Conservation (phyloP, 2,113 vertebrate species). For the Podiceps cristatus region DNA sequence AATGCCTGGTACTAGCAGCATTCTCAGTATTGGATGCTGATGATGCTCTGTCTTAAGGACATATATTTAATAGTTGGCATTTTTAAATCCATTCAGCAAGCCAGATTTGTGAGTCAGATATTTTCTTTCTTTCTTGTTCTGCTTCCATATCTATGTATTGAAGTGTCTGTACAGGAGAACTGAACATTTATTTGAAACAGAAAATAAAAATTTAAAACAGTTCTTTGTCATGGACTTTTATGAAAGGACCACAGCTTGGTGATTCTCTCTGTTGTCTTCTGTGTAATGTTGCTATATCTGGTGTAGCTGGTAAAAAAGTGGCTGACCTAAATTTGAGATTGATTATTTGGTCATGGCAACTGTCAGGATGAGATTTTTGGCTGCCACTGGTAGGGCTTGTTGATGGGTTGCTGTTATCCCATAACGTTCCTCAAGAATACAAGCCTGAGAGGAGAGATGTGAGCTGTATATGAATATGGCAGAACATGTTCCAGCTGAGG, state of each 20-base stretch:
- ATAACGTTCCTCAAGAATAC: slow-evolving; percentile 5
- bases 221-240: background rate
- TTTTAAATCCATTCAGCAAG: background rate
- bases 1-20: background rate
- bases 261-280: background rate
- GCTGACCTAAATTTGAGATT: slow-evolving; percentile 9
- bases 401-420: background rate
- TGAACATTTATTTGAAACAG: background rate
- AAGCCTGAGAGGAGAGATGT: background rate
- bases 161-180: background rate
- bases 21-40: background rate
- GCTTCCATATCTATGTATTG: background rate
- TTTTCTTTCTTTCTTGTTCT: background rate
- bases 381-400: background rate
- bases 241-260: background rate
- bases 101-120: background rate
- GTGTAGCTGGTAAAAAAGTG: background rate
- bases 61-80: background rate
- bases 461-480: background rate
- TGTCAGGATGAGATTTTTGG: slow-evolving; percentile 22
- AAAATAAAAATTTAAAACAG: background rate
- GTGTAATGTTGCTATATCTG: background rate
- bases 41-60: background rate
- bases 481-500: slow-evolving; percentile 26
- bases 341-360: background rate